Percentiles rank a stretch among this genome's conserved stretches.
Evolutionary conservation across 92 coral and sea anemone species (phyloP).

Genomic region (Parazoanthus swiftii): DNA sequence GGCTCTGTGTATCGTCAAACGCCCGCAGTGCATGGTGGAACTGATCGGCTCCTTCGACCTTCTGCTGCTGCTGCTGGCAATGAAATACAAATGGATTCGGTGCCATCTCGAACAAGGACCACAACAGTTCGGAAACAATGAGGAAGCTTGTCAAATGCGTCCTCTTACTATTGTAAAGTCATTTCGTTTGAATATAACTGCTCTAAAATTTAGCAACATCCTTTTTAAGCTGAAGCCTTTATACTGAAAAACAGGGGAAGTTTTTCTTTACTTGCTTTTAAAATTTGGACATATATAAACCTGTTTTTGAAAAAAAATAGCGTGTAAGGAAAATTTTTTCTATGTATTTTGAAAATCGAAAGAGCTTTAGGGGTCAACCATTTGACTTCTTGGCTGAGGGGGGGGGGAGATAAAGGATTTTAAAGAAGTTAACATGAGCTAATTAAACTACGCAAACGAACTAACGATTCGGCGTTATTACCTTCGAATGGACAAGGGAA

Average conservation of each 20-base stretch:
- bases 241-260: too few relatives aligned
- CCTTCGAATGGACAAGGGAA: too few relatives aligned
- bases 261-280: too few relatives aligned
- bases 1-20: background rate
- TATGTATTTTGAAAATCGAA: too few relatives aligned
- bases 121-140: background rate
- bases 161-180: too few relatives aligned
- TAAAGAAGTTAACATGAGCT: background rate
- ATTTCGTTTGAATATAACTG: background rate
- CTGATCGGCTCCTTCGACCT: background rate
- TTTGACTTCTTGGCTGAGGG: background rate
- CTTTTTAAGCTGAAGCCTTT: background rate
- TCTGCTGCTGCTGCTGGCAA: background rate
- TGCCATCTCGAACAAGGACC: background rate
- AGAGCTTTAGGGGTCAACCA: background rate
- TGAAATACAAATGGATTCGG: slow-evolving; percentile 3
- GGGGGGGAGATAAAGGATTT: background rate
- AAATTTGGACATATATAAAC: too few relatives aligned
- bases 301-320: too few relatives aligned
- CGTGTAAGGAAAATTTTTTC: too few relatives aligned
- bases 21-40: background rate
- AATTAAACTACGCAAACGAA: too few relatives aligned
- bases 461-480: too few relatives aligned
- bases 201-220: background rate
- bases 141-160: background rate